Percentiles rank a stretch among this genome's conserved stretches.
Evolutionary conservation across 2,888 invertebrate genomes (phyloP).

Genomic region (Hypomecis punctinalis): DNA sequence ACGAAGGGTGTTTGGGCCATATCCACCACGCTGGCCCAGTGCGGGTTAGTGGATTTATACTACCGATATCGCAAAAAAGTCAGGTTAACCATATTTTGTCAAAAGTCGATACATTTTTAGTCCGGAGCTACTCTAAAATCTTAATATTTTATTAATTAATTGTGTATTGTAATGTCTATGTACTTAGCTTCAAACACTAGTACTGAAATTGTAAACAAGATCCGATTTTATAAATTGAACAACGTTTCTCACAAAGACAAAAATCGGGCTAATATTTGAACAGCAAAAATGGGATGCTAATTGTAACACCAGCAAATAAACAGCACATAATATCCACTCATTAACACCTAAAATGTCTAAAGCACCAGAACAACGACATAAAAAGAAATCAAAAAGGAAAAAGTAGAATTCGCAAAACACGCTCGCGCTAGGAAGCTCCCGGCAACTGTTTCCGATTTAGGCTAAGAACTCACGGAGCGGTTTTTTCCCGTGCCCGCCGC

Average conservation of each 20-base stretch:
- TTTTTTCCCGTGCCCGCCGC: too few species aligned
- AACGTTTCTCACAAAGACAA: too few species aligned
- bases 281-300: neutral
- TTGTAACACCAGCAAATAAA: slow-evolving; percentile 8
- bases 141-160: too few species aligned
- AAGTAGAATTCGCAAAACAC: slow-evolving; percentile 69
- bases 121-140: too few species aligned
- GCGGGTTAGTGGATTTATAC: too few species aligned
- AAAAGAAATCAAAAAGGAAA: slow-evolving; percentile 62
- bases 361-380: slow-evolving; percentile 45
- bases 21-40: too few species aligned
- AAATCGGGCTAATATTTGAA: neutral
- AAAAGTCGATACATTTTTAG: too few species aligned
- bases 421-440: slow-evolving; percentile 72
- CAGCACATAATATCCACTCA: slow-evolving; percentile 11
- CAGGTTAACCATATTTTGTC: too few species aligned
- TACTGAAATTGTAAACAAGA: neutral
- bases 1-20: too few species aligned
- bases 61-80: too few species aligned
- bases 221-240: neutral
- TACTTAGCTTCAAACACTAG: too few species aligned
- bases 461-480: slow-evolving; percentile 55
- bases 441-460: slow-evolving; percentile 75
- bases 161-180: too few species aligned
- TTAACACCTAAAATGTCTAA: slow-evolving; percentile 18